A percentile compares a stretch with the other conserved stretches of the same genome.
Evolutionary conservation across 2,888 invertebrate species (phyloP).

Genomic region (Ypsolopha scabrella): DNA sequence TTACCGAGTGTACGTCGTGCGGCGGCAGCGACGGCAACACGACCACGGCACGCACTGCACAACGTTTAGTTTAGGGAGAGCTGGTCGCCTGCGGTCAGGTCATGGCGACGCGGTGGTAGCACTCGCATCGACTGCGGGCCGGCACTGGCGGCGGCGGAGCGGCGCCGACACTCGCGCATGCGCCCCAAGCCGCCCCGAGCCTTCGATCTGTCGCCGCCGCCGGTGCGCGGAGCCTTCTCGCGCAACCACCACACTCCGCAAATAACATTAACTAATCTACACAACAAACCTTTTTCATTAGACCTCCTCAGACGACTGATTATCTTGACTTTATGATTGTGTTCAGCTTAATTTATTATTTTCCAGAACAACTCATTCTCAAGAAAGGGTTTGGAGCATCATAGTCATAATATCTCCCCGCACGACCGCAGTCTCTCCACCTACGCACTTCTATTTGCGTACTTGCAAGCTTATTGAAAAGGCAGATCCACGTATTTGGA

Average conservation of each 20-base stretch:
- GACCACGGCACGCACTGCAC: slow-evolving; percentile 32
- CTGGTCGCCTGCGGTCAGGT: slow-evolving; percentile 54
- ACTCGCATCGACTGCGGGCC: slow-evolving; percentile 58
- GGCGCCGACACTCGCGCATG: slow-evolving; percentile 18
- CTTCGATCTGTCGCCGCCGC: slow-evolving; percentile 59
- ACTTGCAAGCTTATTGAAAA: no score
- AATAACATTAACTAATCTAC: slow-evolving; percentile 49
- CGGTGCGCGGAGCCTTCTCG: slow-evolving; percentile 42
- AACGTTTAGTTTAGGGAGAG: slow-evolving; percentile 28
- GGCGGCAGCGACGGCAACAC: slow-evolving; percentile 31
- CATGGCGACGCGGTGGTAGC: slow-evolving; percentile 49
- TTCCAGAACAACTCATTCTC: no score
- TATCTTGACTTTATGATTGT: not conserved
- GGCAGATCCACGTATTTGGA: not conserved
- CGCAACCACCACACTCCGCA: slow-evolving; percentile 47
- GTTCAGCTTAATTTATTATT: not conserved
- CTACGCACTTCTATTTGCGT: not conserved
- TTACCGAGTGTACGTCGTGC: slow-evolving; percentile 46
- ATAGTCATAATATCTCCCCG: not conserved
- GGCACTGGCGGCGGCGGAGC: slow-evolving; percentile 37
- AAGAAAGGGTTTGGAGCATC: not conserved
- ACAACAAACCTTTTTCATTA: slow-evolving; percentile 25
- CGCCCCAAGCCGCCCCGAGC: slow-evolving; percentile 16
- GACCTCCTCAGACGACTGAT: not conserved
- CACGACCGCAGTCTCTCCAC: not conserved